Percentiles rank a stretch among this genome's conserved stretches.
Evolutionary conservation across 1,140 invertebrate genomes (phyloP).

Genomic region (Dendroctonus valens): DNA sequence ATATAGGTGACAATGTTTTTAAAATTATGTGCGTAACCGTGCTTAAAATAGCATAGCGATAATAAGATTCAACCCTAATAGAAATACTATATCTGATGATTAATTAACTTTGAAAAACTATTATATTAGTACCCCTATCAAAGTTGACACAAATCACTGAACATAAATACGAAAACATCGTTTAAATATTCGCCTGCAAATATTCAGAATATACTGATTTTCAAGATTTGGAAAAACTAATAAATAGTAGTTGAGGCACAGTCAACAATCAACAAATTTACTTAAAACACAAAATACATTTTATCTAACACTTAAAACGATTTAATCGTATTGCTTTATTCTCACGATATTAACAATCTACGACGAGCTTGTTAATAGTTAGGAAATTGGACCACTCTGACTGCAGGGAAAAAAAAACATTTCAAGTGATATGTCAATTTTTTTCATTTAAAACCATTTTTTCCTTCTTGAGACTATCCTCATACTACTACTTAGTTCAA

Average conservation of each 20-base stretch:
- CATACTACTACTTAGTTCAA: conserved; percentile 28
- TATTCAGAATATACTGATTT: conserved; percentile 7
- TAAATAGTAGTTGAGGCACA: conserved; percentile 27
- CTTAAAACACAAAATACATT: background rate
- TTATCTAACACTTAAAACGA: background rate
- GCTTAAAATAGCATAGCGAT: conserved; percentile 1
- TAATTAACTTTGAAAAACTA: background rate
- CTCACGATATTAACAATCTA: conserved; percentile 9
- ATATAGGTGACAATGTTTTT: background rate
- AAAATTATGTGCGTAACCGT: conserved; percentile 6
- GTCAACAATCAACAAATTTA: conserved; percentile 1
- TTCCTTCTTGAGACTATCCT: conserved; percentile 13
- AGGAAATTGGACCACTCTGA: conserved; percentile 11
- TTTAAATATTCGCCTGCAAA: conserved; percentile 9
- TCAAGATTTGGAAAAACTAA: background rate
- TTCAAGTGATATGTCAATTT: conserved; percentile 15
- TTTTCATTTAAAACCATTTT: conserved; percentile 3
- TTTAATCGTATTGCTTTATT: conserved; percentile 8
- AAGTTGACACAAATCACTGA: background rate
- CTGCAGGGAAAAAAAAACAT: background rate
- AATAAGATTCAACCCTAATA: too few species aligned
- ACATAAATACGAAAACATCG: background rate
- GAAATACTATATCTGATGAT: too few species aligned
- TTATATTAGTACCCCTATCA: conserved; percentile 11
- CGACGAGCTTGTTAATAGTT: conserved; percentile 4